Base-by-base conservation (phyloP, 2,888 invertebrate genomes). In the Polyploca ridens region DNA sequence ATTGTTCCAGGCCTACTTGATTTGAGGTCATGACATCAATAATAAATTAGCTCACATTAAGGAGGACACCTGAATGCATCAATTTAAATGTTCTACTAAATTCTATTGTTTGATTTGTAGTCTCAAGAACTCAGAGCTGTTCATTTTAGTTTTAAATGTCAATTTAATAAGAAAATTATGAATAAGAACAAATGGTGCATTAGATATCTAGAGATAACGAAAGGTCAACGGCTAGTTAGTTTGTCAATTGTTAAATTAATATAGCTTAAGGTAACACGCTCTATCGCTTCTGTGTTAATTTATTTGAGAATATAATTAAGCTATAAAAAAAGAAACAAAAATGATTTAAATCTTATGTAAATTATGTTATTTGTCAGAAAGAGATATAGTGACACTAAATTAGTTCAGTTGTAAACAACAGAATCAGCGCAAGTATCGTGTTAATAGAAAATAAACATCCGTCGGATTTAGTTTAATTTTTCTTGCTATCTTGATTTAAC, bases 301-400 rank as follows among this genome's bases (percentile, higher is more conserved):
- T n/a, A 49, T 49, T 49, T n/a, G 46, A 49, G n/a, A 49, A n/a
- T n/a, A 49, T 5, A 49, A 49, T 49, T n/a, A n/a, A n/a, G n/a
- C n/a, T n/a, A n/a, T n/a, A n/a, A n/a, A n/a, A n/a, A n/a, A n/a
- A n/a, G n/a, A n/a, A n/a, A n/a, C n/a, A n/a, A n/a, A n/a, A n/a
- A n/a, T n/a, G n/a, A n/a, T n/a, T n/a, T n/a, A n/a, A n/a, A n/a
- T n/a, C n/a, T n/a, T n/a, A n/a, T n/a, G n/a, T n/a, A n/a, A n/a
- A n/a, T n/a, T n/a, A n/a, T n/a, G n/a, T n/a, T n/a, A n/a, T n/a
- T n/a, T n/a, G n/a, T n/a, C n/a, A n/a, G n/a, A n/a, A n/a, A n/a
- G 14, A 41, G 11, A 10, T 41, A 8, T 41, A 41, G 1, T 41
- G 3, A 11, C 1, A 41, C 10, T 27, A 27, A 27, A 27, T 27